Conservation (phyloP, 2,888 invertebrate genomes). For the Mongoloraphidia duomilia region DNA sequence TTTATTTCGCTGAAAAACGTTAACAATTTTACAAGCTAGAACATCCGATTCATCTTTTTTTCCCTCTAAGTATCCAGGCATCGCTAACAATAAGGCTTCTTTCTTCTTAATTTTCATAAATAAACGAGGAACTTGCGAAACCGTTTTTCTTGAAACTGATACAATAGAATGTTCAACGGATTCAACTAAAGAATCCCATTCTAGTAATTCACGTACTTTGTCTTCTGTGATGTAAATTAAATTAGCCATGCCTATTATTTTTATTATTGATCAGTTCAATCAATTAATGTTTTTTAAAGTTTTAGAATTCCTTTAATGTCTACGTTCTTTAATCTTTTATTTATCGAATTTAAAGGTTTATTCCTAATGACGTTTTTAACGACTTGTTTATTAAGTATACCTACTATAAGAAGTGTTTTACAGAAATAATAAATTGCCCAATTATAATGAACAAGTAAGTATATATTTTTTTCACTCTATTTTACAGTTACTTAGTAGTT, state of each 20-base stretch:
- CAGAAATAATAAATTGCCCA: no score
- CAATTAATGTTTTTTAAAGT: not conserved
- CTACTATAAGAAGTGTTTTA: no score
- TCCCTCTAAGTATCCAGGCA: constrained; percentile 33
- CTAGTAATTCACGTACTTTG: constrained; percentile 25
- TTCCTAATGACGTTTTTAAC: no score
- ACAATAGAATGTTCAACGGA: constrained; percentile 29
- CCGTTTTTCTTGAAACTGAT: constrained; percentile 20
- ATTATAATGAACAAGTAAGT: no score
- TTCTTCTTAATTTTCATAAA: constrained; percentile 19
- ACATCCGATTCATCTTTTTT: constrained; percentile 19
- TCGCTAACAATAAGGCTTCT: constrained; percentile 24
- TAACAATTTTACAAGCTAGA: constrained; percentile 35
- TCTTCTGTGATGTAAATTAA: constrained; percentile 22
- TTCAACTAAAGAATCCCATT: constrained; percentile 27
- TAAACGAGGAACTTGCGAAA: constrained; percentile 25
- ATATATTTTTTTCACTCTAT: no score
- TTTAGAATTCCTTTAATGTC: no score
- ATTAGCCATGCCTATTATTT: not conserved
- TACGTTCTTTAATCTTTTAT: not conserved
- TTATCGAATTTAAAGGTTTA: no score
- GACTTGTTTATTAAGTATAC: no score
- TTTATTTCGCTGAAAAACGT: constrained; percentile 28
- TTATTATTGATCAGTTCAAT: not conserved
- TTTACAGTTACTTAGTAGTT: no score